Conservation (phyloP, 2,113 vertebrate species). For the Vulpes ferrilata region DNA sequence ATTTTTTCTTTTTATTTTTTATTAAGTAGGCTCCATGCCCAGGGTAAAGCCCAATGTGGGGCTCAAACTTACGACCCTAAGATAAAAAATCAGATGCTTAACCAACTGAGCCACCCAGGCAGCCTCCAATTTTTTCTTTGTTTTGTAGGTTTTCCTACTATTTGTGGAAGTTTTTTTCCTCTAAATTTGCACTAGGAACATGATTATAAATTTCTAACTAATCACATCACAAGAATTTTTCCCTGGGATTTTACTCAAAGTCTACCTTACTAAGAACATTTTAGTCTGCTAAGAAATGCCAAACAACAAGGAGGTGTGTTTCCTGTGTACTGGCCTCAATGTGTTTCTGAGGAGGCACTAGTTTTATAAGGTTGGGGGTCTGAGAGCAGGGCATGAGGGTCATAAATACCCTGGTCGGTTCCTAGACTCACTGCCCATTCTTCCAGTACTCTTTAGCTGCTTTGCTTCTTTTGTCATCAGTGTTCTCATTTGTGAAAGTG, state of each 20-base stretch:
- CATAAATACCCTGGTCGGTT: not conserved
- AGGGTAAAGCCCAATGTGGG: not conserved
- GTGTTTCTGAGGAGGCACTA: not conserved
- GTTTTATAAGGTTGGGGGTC: not conserved
- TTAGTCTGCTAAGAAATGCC: conserved; percentile 16
- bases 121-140: not conserved
- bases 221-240: not conserved
- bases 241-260: not conserved
- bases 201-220: conserved; percentile 17
- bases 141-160: not conserved
- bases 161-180: not conserved
- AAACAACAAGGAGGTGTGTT: not conserved
- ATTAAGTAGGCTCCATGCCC: not conserved
- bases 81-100: not conserved
- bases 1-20: not conserved
- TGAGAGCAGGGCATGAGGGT: not conserved
- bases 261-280: not conserved
- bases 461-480: conserved; percentile 16
- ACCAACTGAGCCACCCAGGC: not conserved
- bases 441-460: not conserved
- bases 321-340: not conserved
- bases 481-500: not conserved
- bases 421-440: not conserved
- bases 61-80: not conserved
- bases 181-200: not conserved